A percentile compares a stretch with the other conserved stretches of the same genome.
phyloP scores from a whole-genome alignment of 2,888 invertebrate genomes.

The Galerucella nymphaeae region DNA sequence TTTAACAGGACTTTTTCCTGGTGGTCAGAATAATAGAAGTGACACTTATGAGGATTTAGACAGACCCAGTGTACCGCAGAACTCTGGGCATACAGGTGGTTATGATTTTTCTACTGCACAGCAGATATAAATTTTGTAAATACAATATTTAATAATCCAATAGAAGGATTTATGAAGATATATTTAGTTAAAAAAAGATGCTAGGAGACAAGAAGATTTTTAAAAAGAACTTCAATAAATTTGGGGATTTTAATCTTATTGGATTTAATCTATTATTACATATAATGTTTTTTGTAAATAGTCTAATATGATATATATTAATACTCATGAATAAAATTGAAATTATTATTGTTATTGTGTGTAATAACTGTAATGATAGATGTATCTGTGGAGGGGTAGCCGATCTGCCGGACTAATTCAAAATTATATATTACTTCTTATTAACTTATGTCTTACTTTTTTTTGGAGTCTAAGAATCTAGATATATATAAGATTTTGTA shows the following conservation, averaged over 20 bases:
- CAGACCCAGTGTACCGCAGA: constrained; percentile 40
- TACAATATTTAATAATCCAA: background rate
- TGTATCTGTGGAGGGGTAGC: too few species aligned
- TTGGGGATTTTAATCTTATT: background rate
- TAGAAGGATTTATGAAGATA: background rate
- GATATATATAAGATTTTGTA: too few species aligned
- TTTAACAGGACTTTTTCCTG: constrained; percentile 46
- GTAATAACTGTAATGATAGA: too few species aligned
- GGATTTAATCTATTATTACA: background rate
- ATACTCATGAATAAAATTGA: background rate
- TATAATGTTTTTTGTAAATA: background rate
- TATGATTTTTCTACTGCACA: constrained; percentile 53
- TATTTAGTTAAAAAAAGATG: too few species aligned
- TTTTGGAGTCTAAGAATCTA: too few species aligned
- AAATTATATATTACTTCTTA: too few species aligned
- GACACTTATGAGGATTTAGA: constrained; percentile 57
- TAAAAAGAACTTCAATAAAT: too few species aligned
- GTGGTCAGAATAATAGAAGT: constrained; percentile 37
- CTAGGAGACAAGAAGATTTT: too few species aligned
- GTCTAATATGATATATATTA: background rate
- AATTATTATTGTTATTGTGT: background rate
- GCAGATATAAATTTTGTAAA: constrained; percentile 46
- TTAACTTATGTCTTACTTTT: too few species aligned
- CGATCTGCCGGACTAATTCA: too few species aligned
- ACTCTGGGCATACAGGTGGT: constrained; percentile 41